Evolutionary conservation across 2,113 vertebrate species (phyloP).

Genomic region (Laterallus jamaicensis): DNA sequence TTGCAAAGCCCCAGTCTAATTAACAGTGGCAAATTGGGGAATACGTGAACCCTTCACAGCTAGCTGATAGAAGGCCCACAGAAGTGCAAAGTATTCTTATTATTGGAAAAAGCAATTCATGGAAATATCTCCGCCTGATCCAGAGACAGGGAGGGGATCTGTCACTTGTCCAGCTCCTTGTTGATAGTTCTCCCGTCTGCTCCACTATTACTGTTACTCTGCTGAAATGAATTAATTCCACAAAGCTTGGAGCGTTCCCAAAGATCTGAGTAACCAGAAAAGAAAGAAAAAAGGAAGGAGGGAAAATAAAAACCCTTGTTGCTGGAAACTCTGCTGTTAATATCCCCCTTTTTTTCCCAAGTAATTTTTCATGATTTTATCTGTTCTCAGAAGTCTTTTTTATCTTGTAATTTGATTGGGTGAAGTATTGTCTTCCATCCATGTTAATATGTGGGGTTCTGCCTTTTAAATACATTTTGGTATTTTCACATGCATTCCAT

Average conservation of each 20-base stretch:
- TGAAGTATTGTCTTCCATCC: not conserved
- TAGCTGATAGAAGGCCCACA: not conserved
- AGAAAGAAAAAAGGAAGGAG: not conserved
- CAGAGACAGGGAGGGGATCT: not conserved
- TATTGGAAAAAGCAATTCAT: not conserved
- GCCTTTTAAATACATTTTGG: not conserved
- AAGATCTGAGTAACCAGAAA: not conserved
- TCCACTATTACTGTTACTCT: not conserved
- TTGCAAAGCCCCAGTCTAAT: not conserved
- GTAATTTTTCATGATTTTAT: not conserved
- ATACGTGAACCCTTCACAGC: not conserved
- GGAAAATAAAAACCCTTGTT: not conserved
- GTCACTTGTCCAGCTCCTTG: not conserved
- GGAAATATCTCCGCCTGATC: not conserved
- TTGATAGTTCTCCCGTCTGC: not conserved
- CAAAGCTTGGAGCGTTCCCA: not conserved
- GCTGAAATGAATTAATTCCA: not conserved
- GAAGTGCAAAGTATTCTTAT: not conserved
- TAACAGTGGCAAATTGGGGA: not conserved
- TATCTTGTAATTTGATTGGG: not conserved
- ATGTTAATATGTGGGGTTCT: not conserved
- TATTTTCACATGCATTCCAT: not conserved
- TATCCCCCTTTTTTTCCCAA: not conserved
- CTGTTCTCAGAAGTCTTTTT: not conserved
- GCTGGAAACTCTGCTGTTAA: not conserved